These are phyloP conservation scores for Eueides isabella DNA, from an alignment of 1,140 invertebrate species.

Conservation along the genomic window DNA sequence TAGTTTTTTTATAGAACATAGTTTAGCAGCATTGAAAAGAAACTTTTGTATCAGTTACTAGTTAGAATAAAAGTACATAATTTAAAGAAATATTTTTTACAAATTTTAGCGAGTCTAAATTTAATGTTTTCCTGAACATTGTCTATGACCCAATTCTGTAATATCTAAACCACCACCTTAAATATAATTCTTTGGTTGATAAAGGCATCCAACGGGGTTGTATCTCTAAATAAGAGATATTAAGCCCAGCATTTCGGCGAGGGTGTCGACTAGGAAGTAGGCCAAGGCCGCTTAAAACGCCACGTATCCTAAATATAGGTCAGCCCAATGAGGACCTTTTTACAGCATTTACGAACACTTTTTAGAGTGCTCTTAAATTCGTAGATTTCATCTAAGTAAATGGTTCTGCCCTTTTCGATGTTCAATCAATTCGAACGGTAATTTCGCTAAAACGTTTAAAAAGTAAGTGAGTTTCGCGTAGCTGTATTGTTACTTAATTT, in stretches of 20 bases:
- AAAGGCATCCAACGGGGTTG: background rate
- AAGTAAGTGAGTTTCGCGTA: background rate
- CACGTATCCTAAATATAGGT: conserved; percentile 31
- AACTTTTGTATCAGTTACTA: too few species aligned
- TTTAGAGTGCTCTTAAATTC: background rate
- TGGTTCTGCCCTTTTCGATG: background rate
- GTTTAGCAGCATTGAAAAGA: too few species aligned
- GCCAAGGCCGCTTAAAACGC: conserved; percentile 26
- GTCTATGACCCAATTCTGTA: background rate
- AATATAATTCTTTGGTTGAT: background rate
- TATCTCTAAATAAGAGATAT: conserved; percentile 17
- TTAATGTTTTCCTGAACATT: too few species aligned
- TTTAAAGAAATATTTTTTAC: too few species aligned
- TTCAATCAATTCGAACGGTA: background rate
- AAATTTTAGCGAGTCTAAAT: background rate
- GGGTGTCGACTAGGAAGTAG: conserved; percentile 24
- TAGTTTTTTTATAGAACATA: too few species aligned
- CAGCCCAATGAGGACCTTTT: conserved; percentile 19
- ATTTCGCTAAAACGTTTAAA: background rate
- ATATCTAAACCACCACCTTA: background rate
- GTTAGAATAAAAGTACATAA: too few species aligned
- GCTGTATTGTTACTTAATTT: background rate
- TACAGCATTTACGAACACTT: conserved; percentile 15
- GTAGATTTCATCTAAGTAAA: conserved; percentile 6
- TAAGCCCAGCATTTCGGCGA: conserved; percentile 12